Evolutionary conservation across 2,113 vertebrate species (phyloP).

Genomic region (Girardinichthys multiradiatus): DNA sequence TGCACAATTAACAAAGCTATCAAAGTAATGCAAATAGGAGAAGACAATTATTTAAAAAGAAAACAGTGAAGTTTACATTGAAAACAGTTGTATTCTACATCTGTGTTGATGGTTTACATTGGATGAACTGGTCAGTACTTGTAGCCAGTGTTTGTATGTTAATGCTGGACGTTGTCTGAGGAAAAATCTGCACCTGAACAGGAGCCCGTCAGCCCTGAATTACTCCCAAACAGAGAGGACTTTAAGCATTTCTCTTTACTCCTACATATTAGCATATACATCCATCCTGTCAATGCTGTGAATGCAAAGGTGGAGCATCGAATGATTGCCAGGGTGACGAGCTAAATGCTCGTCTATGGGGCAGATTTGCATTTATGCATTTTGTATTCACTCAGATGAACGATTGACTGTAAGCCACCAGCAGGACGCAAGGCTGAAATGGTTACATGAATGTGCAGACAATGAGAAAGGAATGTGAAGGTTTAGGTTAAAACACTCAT

Average conservation of each 20-base stretch:
- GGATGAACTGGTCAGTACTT: slow-evolving; percentile 28
- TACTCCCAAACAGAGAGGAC: not conserved
- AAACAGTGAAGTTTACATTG: not conserved
- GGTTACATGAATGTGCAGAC: not conserved
- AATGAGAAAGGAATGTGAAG: not conserved
- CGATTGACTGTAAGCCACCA: slow-evolving; percentile 7
- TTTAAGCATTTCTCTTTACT: not conserved
- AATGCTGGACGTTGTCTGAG: slow-evolving; percentile 21
- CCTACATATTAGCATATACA: slow-evolving; percentile 51
- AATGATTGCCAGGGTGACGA: not conserved
- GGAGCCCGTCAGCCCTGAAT: slow-evolving; percentile 23
- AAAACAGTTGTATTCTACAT: not conserved
- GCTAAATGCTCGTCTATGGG: slow-evolving; percentile 11
- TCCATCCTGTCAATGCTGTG: slow-evolving; percentile 13
- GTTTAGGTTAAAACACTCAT: not conserved
- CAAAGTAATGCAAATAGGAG: not conserved
- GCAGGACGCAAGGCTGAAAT: not conserved
- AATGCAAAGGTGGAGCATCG: slow-evolving; percentile 23
- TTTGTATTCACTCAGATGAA: slow-evolving; percentile 3
- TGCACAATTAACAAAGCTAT: too few relatives aligned
- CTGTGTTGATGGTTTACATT: not conserved
- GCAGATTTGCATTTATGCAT: slow-evolving; percentile 39
- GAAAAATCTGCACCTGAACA: slow-evolving; percentile 55
- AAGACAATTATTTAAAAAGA: not conserved
- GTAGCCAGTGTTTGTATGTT: slow-evolving; percentile 11